Evolutionary conservation across 2,888 invertebrate genomes (phyloP), one percentile per base, ranked within the genome.

Genomic region (Mythimna impura): DNA sequence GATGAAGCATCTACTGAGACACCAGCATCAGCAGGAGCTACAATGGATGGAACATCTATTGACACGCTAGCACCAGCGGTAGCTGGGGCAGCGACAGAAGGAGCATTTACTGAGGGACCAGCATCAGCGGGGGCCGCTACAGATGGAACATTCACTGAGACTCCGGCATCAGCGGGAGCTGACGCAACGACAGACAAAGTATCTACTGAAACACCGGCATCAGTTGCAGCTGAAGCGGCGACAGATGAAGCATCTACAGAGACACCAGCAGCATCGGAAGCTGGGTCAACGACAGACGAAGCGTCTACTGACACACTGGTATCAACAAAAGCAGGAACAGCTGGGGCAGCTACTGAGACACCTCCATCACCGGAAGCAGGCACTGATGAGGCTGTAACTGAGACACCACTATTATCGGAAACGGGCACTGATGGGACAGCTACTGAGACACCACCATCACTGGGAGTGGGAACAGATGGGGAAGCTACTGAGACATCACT

Each of bases 191-290:
- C 22, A 10, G 66, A 12, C 20, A 43, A 14, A 6, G 5, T 67
- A 22, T 72, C 34, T n/a, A 5, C 55, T n/a, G 67, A 9, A 30
- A 9, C 36, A 40, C 40, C 17, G 0, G 10, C 34, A 0, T 25
- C 57, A 57, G 5, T 4, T 1, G 71, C 0, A 1, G 20, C 22
- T 3, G 34, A 0, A 2, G 1, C 3, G 1, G 25, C 0, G 0
- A 20, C 22, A 1, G 67, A 1, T 12, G 17, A 12, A n/a, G 17
- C 6, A 1, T 9, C 64, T 34, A 30, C 50, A 9, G 47, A 3
- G 3, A 22, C 69, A 34, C 12, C 7, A 0, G 40, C 22, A 0
- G 43, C 43, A 43, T 7, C 7, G 3, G 54, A 5, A 2, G 22
- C 17, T 1, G 34, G 1, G 5, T 5, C 7, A 1, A 10, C 1